Evolutionary conservation across 2,113 vertebrate species (phyloP), one percentile per base, ranked within the genome.

Genomic region (Trichomycterus rosablanca): DNA sequence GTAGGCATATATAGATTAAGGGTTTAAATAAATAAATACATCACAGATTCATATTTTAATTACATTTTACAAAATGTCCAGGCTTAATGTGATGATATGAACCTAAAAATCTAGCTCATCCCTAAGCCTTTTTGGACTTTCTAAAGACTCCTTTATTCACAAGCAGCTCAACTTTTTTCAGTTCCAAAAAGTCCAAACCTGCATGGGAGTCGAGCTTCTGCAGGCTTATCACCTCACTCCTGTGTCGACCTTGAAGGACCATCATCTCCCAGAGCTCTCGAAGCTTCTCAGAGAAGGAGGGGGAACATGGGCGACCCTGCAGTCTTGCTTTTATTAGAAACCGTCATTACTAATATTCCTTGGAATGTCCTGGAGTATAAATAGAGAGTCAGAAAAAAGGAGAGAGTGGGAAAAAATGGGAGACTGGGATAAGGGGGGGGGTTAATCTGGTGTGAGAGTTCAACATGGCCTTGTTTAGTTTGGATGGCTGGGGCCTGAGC

Each of bases 381-480:
- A 72, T 72, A 72, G 64, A 67, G 67, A 30, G 28, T 43, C 2
- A n/a, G 23, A 62, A 52, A 37, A 63, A 50, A 16, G 18, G 23
- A 18, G 32, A 37, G 39, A 63, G 37, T 24, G 61, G 26, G 61
- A 59, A 48, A 63, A 52, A 56, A 23, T 23, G 48, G 71, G 63
- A 34, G 66, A 67, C 28, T 32, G 62, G 35, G 42, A 43, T 58
- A 61, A 23, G 40, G 53, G 35, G 22, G 15, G 11, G 9, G 42
- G 35, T 66, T 71, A 51, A 63, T 74, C n/a, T 72, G 59, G 58
- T 66, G 72, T 58, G 64, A 72, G 45, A 49, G 63, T 70, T 69
- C 50, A 62, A 59, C 26, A 75, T 70, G 22, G 51, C 74, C 43
- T 54, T 75, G 63, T 79, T 87, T 79, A 54, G 73, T 75, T 78